Conservation (phyloP, 1,140 invertebrate species). For the Chionoecetes opilio region DNA sequence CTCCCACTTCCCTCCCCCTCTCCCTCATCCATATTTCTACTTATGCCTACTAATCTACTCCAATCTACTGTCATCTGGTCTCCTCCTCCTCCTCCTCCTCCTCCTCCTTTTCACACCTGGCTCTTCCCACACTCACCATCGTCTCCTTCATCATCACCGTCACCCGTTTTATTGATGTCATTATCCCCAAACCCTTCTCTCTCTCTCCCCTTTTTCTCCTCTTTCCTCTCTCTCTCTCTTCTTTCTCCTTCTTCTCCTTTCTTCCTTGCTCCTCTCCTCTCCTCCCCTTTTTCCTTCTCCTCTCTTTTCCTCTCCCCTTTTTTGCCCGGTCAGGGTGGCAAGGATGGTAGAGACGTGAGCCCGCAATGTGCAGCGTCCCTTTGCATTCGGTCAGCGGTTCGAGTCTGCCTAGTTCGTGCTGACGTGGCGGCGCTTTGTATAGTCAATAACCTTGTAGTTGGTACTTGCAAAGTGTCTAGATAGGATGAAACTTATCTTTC, state of each 20-base stretch:
- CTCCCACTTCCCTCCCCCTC: not conserved
- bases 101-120: constrained; percentile 14
- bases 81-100: constrained; percentile 15
- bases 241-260: not conserved
- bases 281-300: not conserved
- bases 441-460: no score
- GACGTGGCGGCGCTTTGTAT: no score
- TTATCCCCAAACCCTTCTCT: not conserved
- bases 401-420: no score
- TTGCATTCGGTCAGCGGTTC: no score
- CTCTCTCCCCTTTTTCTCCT: not conserved
- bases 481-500: no score
- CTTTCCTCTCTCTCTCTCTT: constrained; percentile 7
- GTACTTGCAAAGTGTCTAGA: no score
- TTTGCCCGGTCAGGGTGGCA: no score
- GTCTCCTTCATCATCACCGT: not conserved
- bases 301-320: not conserved
- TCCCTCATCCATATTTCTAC: not conserved
- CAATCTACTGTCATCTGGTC: not conserved
- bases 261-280: not conserved
- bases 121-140: constrained; percentile 14
- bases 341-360: no score
- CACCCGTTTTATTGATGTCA: constrained; percentile 5
- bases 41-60: constrained; percentile 9
- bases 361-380: no score